phyloP scores from a whole-genome alignment of 2,888 invertebrate genomes.

The Venusia cambrica region DNA sequence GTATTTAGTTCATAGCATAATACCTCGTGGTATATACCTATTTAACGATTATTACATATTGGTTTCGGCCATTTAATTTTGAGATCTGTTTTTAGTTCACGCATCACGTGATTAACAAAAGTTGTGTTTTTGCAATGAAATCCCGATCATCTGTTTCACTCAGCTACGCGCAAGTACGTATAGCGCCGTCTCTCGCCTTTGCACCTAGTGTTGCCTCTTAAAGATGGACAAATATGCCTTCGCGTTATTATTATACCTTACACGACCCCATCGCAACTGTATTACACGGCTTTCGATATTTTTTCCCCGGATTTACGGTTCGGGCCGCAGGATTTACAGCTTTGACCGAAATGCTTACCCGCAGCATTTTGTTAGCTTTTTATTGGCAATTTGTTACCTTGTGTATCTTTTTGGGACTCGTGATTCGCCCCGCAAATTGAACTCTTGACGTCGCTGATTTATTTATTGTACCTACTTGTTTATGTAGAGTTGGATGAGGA shows the following conservation, averaged over 20 bases:
- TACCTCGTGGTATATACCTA: too few species aligned
- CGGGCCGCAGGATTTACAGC: slow-evolving; percentile 68
- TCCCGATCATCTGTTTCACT: too few species aligned
- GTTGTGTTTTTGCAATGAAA: too few species aligned
- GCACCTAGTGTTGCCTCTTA: too few species aligned
- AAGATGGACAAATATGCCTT: slow-evolving; percentile 22
- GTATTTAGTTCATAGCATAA: too few species aligned
- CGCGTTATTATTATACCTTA: slow-evolving; percentile 24
- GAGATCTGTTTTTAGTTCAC: too few species aligned
- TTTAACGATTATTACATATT: too few species aligned
- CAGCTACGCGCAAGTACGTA: too few species aligned
- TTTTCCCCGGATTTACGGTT: slow-evolving; percentile 66
- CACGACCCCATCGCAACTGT: slow-evolving; percentile 48
- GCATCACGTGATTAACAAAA: too few species aligned
- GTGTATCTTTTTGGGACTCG: slow-evolving; percentile 68
- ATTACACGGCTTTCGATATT: slow-evolving; percentile 71
- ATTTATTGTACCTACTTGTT: slow-evolving; percentile 30
- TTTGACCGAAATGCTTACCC: slow-evolving; percentile 74
- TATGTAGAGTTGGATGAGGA: slow-evolving; percentile 13
- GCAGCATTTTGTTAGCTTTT: slow-evolving; percentile 75
- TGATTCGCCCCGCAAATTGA: slow-evolving; percentile 61
- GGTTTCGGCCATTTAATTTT: slow-evolving; percentile 41
- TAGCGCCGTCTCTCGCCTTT: too few species aligned
- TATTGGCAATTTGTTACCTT: slow-evolving; percentile 77
- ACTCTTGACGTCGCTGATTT: slow-evolving; percentile 38